Evolutionary conservation across 37 sponge, comb jelly and placozoan species (phyloP).

Genomic region (Bolinopsis microptera): DNA sequence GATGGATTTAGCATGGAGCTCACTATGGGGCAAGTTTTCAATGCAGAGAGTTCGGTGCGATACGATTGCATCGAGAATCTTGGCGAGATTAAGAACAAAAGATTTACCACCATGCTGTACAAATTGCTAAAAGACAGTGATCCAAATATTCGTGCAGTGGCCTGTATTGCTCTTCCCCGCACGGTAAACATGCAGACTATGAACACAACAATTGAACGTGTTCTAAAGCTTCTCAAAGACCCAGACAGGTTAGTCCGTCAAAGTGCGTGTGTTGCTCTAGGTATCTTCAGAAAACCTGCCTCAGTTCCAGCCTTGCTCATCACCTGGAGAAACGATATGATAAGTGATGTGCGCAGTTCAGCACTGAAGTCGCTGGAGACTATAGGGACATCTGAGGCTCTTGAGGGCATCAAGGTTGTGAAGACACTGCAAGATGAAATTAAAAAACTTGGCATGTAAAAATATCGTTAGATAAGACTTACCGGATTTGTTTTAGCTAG

Average conservation of each 20-base stretch:
- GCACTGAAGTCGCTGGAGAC: slow-evolving; percentile 88
- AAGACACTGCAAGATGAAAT: slow-evolving; percentile 66
- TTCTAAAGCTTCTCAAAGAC: slow-evolving; percentile 80
- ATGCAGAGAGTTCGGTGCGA: slow-evolving; percentile 86
- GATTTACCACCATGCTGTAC: slow-evolving; percentile 82
- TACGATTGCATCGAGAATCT: slow-evolving; percentile 90
- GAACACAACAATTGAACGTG: slow-evolving; percentile 63
- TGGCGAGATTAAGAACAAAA: slow-evolving; percentile 81
- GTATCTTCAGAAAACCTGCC: slow-evolving; percentile 74
- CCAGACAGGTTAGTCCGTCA: slow-evolving; percentile 88
- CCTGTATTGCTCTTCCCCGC: slow-evolving; percentile 91
- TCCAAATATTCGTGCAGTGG: slow-evolving; percentile 95
- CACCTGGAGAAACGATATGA: slow-evolving; percentile 95
- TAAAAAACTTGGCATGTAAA: slow-evolving; percentile 27
- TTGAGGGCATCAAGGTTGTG: slow-evolving; percentile 72
- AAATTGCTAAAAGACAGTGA: slow-evolving; percentile 79
- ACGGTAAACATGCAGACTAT: slow-evolving; percentile 59
- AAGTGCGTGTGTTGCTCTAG: slow-evolving; percentile 90
- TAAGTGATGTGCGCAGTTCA: slow-evolving; percentile 88
- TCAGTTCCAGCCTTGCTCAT: slow-evolving; percentile 79
- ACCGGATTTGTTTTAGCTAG: no score
- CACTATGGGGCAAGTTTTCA: slow-evolving; percentile 91
- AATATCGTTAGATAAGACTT: no score
- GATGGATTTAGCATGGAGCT: slow-evolving; percentile 54
- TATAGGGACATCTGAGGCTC: slow-evolving; percentile 84